A percentile compares a stretch with the other conserved stretches of the same genome.
phyloP scores from a whole-genome alignment of 2,113 vertebrate species.

The Tamias sibiricus region DNA sequence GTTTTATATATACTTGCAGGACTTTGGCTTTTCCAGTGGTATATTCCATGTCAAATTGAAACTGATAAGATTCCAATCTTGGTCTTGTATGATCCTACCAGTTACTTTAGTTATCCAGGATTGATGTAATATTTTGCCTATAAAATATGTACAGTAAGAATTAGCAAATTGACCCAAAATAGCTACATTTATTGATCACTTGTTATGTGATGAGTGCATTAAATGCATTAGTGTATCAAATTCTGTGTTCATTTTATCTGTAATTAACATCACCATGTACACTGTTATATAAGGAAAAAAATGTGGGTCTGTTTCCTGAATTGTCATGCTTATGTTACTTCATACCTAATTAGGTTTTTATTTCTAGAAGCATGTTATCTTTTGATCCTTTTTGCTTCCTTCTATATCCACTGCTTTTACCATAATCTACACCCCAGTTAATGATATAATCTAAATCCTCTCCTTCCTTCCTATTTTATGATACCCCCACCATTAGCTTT shows the following conservation, averaged over 20 bases:
- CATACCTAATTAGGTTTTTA: not conserved
- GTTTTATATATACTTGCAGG: not conserved
- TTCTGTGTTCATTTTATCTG: not conserved
- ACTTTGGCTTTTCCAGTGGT: not conserved
- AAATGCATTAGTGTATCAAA: not conserved
- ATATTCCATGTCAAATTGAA: not conserved
- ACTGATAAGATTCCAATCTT: not conserved
- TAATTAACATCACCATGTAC: not conserved
- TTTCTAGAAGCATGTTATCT: not conserved
- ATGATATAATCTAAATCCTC: not conserved
- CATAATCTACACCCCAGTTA: not conserved
- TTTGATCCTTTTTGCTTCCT: not conserved
- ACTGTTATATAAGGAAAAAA: not conserved
- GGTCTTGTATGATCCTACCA: not conserved
- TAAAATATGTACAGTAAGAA: not conserved
- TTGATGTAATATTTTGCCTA: not conserved
- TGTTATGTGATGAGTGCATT: not conserved
- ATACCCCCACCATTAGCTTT: not conserved
- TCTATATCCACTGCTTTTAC: not conserved
- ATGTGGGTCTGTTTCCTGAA: not conserved
- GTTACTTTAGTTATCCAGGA: not conserved
- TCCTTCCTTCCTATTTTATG: not conserved
- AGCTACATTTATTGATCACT: not conserved
- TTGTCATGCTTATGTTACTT: not conserved
- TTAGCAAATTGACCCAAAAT: not conserved